Base-by-base conservation (phyloP, 2,797 vertebrate species). In the Neopelma chrysocephalum region DNA sequence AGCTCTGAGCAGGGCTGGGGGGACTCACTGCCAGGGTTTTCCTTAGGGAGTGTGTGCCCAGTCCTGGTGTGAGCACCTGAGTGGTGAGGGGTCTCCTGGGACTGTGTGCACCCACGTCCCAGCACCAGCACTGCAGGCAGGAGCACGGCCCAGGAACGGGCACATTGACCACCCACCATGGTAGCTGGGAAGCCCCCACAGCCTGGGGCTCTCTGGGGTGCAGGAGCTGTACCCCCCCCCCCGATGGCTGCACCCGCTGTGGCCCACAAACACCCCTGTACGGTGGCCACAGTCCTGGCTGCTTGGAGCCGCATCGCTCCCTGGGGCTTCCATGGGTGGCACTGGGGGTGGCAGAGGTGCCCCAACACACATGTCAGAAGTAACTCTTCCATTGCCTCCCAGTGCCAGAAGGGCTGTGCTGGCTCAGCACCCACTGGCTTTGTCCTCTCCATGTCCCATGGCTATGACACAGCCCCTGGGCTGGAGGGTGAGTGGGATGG, bases 81-180 rank as follows among this genome's bases (percentile, higher is more conserved):
- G 29, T 18, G 40, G 47, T 50, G 40, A 3, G 5, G 22, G 36
- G 10, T 64, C 81, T 90, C 17, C 72, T 66, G 48, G 82, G 48
- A 51, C 31, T 29, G 4, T 4, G 32, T 6, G 3, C 3, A 6
- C 22, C 50, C 45, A 10, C 0, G 0, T 53, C 36, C 54, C 70
- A 62, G 51, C 43, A 19, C 31, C 64, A 51, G 42, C 22, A 27
- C 9, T 17, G 12, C 5, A 13, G 43, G 14, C 29, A 25, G 66
- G 65, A 81, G 60, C 38, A 22, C 10, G 12, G 18, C 34, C 15
- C 29, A 21, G 54, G 43, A 31, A 4, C 9, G n/a, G 69, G 48
- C 8, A 7, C 73, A 12, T 9, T 0, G 5, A 69, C 12, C 32
- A 50, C 15, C 31, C 66, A 15, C 16, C 2, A 0, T 34, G 34